Conservation (phyloP, 2,888 invertebrate species). For the Periphyllus acericola region DNA sequence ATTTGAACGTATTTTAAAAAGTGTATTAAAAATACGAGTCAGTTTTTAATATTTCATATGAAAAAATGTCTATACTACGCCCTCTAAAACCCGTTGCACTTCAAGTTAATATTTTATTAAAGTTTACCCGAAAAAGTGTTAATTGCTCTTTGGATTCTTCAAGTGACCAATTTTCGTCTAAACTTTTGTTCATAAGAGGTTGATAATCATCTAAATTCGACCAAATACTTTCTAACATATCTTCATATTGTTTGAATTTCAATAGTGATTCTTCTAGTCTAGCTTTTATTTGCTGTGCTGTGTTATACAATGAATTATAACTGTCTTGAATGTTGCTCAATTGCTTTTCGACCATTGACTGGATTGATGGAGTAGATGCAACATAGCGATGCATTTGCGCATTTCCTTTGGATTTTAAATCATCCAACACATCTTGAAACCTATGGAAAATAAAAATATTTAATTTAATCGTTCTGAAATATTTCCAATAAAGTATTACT, state of each 20-base stretch:
- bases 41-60: too few relatives aligned
- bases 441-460: conserved; percentile 66
- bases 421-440: conserved; percentile 83
- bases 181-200: conserved; percentile 76
- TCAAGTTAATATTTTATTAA: background rate
- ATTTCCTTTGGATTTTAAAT: conserved; percentile 84
- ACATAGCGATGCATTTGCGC: conserved; percentile 85
- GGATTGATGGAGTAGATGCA: conserved; percentile 77
- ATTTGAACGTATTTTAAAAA: too few relatives aligned
- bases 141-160: conserved; percentile 73
- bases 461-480: background rate
- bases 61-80: too few relatives aligned
- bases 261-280: conserved; percentile 86
- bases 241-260: conserved; percentile 94
- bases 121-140: conserved; percentile 31
- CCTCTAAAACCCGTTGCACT: too few relatives aligned
- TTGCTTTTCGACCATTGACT: conserved; percentile 84
- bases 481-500: conserved; percentile 65
- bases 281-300: conserved; percentile 89
- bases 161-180: conserved; percentile 79
- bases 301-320: conserved; percentile 87
- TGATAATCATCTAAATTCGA: conserved; percentile 83
- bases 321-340: conserved; percentile 92
- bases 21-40: too few relatives aligned
- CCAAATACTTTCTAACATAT: conserved; percentile 86